These are phyloP conservation scores for Cyrtodaria siliqua DNA, from an alignment of 2,888 invertebrate genomes.

Conservation along the genomic window DNA sequence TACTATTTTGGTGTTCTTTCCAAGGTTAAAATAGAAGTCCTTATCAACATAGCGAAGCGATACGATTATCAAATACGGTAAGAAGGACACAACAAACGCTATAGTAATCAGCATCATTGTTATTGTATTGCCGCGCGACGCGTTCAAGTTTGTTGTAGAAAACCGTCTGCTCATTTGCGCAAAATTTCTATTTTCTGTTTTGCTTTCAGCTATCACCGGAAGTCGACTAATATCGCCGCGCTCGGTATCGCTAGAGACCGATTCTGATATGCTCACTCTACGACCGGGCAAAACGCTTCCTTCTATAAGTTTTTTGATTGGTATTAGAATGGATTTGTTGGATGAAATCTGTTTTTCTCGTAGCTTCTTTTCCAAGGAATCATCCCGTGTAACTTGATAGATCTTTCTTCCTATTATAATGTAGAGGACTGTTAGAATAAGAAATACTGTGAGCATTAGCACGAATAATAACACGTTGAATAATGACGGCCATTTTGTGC, in stretches of 20 bases:
- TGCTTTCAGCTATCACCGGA: not conserved
- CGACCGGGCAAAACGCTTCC: not conserved
- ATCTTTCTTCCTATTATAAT: constrained; percentile 34
- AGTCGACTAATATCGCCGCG: not conserved
- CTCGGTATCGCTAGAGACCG: not conserved
- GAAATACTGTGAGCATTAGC: constrained; percentile 34
- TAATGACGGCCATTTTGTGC: constrained; percentile 33
- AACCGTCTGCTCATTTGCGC: constrained; percentile 36
- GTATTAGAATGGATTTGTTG: not conserved
- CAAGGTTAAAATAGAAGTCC: constrained; percentile 16
- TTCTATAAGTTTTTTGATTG: not conserved
- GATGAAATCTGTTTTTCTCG: too few relatives aligned
- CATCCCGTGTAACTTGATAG: constrained; percentile 24
- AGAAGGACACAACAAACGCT: constrained; percentile 31
- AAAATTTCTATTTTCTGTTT: not conserved
- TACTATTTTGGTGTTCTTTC: constrained; percentile 6
- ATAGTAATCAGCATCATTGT: constrained; percentile 44
- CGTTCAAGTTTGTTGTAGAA: constrained; percentile 20
- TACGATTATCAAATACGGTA: constrained; percentile 46
- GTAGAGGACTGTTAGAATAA: constrained; percentile 25
- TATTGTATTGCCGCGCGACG: constrained; percentile 34
- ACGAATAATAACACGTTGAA: constrained; percentile 34
- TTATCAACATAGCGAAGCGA: constrained; percentile 32
- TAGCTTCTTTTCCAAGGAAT: not conserved
- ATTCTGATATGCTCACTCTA: not conserved